phyloP scores from a whole-genome alignment of 53 echinoderm and acorn worm species.

The Arbacia lixula region DNA sequence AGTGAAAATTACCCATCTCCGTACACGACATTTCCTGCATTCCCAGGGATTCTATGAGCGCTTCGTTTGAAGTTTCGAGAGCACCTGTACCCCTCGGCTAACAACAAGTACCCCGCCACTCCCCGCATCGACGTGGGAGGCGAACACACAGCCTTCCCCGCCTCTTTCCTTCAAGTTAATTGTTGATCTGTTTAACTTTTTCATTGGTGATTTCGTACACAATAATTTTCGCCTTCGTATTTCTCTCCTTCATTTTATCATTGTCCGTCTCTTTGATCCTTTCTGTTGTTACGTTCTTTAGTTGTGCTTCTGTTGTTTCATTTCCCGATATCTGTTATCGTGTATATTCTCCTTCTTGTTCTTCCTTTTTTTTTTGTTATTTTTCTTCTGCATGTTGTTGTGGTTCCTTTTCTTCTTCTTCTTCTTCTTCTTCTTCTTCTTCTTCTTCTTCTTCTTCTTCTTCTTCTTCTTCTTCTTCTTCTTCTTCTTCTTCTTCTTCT shows the following conservation, averaged over 20 bases:
- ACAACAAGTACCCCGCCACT: conserved; percentile 31
- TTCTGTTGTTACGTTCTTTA: neutral
- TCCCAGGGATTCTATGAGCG: conserved; percentile 3
- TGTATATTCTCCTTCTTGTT: neutral
- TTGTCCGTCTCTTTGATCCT: neutral
- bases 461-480: neutral
- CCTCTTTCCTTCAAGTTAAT: neutral
- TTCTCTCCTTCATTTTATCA: neutral
- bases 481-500: neutral
- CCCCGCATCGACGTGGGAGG: conserved; percentile 47
- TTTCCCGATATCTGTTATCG: neutral
- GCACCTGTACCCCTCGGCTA: conserved; percentile 51
- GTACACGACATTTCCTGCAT: conserved; percentile 46
- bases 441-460: neutral
- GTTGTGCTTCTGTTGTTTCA: neutral
- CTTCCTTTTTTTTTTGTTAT: neutral
- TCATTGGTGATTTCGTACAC: no score
- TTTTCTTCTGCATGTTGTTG: neutral
- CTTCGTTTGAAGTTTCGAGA: neutral
- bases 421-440: neutral
- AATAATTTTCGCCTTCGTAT: neutral
- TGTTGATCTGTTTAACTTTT: neutral
- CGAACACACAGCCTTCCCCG: neutral
- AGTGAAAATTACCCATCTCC: conserved; percentile 9
- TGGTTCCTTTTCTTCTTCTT: neutral